These are phyloP conservation scores for Lycocerus yunnanus DNA, from an alignment of 2,888 invertebrate species.

Conservation along the genomic window DNA sequence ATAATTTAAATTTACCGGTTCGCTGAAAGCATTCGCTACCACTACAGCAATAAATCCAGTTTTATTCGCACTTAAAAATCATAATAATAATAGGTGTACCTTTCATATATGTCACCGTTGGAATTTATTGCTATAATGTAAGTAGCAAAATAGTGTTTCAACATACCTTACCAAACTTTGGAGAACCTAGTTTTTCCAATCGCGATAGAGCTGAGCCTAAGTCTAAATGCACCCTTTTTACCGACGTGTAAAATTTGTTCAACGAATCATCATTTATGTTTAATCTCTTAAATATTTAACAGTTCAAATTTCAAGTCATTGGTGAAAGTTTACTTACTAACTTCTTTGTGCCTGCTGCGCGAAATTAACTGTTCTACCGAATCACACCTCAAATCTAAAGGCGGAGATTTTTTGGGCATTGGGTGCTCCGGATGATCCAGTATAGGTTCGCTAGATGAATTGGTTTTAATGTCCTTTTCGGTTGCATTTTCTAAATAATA, in stretches of 20 bases:
- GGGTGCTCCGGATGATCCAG: background rate
- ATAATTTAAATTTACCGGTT: background rate
- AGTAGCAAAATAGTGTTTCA: background rate
- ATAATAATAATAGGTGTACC: too few species aligned
- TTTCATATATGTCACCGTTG: too few species aligned
- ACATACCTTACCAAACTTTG: background rate
- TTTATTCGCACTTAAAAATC: too few species aligned
- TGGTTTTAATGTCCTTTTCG: background rate
- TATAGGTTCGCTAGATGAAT: too few species aligned
- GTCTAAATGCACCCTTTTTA: background rate
- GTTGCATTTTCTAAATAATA: background rate
- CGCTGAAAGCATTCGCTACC: background rate
- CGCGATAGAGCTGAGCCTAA: background rate
- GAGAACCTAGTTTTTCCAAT: background rate
- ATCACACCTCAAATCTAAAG: too few species aligned
- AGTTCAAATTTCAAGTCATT: background rate
- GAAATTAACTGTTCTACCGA: background rate
- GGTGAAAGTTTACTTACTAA: background rate
- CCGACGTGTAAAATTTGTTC: background rate
- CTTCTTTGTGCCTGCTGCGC: background rate
- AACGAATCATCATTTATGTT: background rate
- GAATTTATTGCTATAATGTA: background rate
- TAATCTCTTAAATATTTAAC: background rate
- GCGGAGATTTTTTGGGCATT: too few species aligned
- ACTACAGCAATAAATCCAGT: background rate